Base-by-base conservation (phyloP, 2,797 vertebrate species). In the Microcaecilia unicolor region DNA sequence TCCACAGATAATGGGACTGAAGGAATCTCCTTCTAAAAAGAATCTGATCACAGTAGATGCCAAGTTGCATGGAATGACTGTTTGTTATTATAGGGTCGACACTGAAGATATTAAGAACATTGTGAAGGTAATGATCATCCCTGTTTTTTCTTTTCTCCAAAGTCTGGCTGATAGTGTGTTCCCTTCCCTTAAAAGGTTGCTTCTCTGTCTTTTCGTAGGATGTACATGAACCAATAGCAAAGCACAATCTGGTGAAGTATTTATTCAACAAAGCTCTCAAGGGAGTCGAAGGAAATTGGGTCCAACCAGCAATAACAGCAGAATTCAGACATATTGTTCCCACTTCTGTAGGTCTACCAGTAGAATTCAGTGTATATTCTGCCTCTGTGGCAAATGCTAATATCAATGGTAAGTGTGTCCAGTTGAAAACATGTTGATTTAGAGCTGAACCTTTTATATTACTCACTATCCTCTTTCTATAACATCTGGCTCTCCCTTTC, bases 1-100 rank as follows among this genome's bases (percentile, higher is more conserved):
- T n/a, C n/a, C n/a, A n/a, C n/a, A n/a, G n/a, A n/a, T n/a, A n/a
- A 37, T 79, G 51, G 84, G 81, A 26, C 89, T 70, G 83, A 81
- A 83, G 37, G 57, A 48, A 10, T 28, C 85, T 6, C 83, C 83
- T 6, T 12, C 52, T 5, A 73, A 89, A 42, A 71, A 60, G 6
- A 59, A 78, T 1, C 12, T 87, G 13, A 6, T 88, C 6, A 79
- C 87, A 33, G 51, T 51, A 29, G 84, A 71, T 44, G 4, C 72
- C 7, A 84, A 86, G 7, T 1, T 59, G 4, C 26, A 63, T 69
- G 41, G 90, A n/a, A n/a, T n/a, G n/a, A n/a, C n/a, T n/a, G n/a
- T n/a, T n/a, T n/a, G n/a, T n/a, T n/a, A 67, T 9, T 7, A 55
- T 24, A 74, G 69, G 30, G 15, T 93, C 17, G 72, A 63, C 10